These are phyloP conservation scores for Cossypha dichroa DNA, from an alignment of 2,797 vertebrate species.

Conservation along the genomic window DNA sequence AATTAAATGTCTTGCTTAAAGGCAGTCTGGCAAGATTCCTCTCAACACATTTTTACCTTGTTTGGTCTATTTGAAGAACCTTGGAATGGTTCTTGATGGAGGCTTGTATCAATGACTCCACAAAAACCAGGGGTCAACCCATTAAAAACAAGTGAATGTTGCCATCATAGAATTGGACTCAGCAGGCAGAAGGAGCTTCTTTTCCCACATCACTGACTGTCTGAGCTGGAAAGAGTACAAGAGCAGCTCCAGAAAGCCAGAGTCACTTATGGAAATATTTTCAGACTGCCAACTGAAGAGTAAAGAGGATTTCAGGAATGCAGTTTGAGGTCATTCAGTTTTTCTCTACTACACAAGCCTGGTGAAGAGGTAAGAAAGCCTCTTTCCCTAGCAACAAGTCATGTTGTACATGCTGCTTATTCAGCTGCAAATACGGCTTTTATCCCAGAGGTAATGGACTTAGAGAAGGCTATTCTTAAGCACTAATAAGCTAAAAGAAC, in stretches of 20 bases:
- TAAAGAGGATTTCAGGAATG: slow-evolving; percentile 35
- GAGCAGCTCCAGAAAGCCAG: not conserved
- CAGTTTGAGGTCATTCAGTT: slow-evolving; percentile 24
- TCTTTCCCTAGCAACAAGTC: slow-evolving; percentile 47
- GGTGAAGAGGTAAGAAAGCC: not conserved
- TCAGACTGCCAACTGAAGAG: not conserved
- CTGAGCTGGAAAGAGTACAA: rapidly evolving
- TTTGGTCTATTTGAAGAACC: not conserved
- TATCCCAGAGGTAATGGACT: slow-evolving; percentile 60
- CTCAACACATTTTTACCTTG: not conserved
- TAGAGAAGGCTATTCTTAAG: slow-evolving; percentile 60
- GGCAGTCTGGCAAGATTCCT: not conserved
- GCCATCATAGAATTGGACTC: not conserved
- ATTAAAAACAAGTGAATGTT: rapidly evolving
- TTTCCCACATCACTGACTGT: not conserved
- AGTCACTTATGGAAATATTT: not conserved
- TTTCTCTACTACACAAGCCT: not conserved
- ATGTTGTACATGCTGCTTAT: slow-evolving; percentile 11
- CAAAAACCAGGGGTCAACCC: not conserved
- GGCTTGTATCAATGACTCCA: not conserved
- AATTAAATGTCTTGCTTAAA: not conserved
- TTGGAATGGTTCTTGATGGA: not conserved
- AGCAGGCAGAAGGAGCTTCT: not conserved
- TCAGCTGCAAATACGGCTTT: slow-evolving; percentile 59
- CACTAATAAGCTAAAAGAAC: slow-evolving; percentile 54